Conservation (phyloP, 2,113 vertebrate species). For the Aegotheles bennettii region DNA sequence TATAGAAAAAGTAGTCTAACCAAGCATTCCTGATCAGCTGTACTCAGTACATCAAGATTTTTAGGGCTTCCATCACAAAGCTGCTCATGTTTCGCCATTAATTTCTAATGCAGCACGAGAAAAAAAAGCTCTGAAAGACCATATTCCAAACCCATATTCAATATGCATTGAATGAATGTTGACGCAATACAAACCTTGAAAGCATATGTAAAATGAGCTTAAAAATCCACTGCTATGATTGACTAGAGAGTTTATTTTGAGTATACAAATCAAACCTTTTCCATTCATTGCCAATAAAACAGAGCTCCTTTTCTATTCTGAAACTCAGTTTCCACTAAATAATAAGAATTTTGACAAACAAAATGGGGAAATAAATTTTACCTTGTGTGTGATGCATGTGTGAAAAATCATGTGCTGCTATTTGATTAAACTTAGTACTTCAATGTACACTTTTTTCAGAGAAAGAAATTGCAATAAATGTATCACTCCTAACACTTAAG, state of each 20-base stretch:
- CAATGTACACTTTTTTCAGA: background rate
- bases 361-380: background rate
- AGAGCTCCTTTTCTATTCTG: background rate
- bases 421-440: background rate
- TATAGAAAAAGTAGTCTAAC: background rate
- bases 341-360: background rate
- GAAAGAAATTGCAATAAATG: background rate
- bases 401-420: background rate
- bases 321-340: background rate
- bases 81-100: background rate
- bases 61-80: background rate
- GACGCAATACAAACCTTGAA: background rate
- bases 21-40: background rate
- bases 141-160: background rate
- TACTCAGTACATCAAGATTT: background rate
- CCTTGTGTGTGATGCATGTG: rapidly evolving
- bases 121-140: background rate
- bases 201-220: background rate
- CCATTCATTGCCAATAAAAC: background rate
- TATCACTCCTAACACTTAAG: background rate
- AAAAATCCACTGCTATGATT: background rate
- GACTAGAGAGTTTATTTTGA: background rate
- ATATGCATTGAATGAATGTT: background rate
- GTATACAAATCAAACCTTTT: background rate
- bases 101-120: background rate